Evolutionary conservation across 2,888 invertebrate genomes (phyloP).

Genomic region (Linnaemya vulpina): DNA sequence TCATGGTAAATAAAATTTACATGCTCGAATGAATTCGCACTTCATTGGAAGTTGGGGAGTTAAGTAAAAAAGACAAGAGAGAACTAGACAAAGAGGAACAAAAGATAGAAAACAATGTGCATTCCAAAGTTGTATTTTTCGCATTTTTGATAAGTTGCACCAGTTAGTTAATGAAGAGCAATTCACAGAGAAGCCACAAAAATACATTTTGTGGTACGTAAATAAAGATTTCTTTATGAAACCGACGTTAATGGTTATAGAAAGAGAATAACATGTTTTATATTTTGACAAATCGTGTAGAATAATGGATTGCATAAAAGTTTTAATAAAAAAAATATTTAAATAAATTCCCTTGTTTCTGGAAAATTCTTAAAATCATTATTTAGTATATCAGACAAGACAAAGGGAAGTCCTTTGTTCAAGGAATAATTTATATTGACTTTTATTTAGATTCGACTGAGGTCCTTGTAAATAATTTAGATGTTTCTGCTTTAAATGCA

Average conservation of each 20-base stretch:
- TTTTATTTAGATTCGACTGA: too few relatives aligned
- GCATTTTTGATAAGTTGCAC: conserved; percentile 21
- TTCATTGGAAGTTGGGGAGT: conserved; percentile 9
- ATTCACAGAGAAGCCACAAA: conserved; percentile 19
- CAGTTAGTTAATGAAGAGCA: conserved; percentile 60
- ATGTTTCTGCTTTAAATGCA: too few relatives aligned
- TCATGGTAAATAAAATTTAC: conserved; percentile 8
- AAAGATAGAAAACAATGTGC: conserved; percentile 24
- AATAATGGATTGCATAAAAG: background rate
- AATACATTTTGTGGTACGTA: conserved; percentile 25
- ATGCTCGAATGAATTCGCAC: conserved; percentile 30
- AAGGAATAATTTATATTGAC: too few relatives aligned
- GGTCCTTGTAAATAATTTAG: too few relatives aligned
- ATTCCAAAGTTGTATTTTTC: conserved; percentile 15
- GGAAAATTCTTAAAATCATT: too few relatives aligned
- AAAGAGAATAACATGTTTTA: background rate
- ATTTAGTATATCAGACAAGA: too few relatives aligned
- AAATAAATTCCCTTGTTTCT: too few relatives aligned
- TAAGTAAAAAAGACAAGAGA: background rate
- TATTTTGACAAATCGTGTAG: background rate
- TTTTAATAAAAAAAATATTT: background rate
- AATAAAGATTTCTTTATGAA: conserved; percentile 50
- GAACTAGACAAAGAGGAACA: background rate
- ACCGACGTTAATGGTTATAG: conserved; percentile 9
- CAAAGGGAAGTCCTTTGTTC: too few relatives aligned